A percentile compares a stretch with the other conserved stretches of the same genome.
Evolutionary conservation across 37 sponge, comb jelly and placozoan genomes (phyloP).

Genomic region (Chondrilla cf. caribensis): DNA sequence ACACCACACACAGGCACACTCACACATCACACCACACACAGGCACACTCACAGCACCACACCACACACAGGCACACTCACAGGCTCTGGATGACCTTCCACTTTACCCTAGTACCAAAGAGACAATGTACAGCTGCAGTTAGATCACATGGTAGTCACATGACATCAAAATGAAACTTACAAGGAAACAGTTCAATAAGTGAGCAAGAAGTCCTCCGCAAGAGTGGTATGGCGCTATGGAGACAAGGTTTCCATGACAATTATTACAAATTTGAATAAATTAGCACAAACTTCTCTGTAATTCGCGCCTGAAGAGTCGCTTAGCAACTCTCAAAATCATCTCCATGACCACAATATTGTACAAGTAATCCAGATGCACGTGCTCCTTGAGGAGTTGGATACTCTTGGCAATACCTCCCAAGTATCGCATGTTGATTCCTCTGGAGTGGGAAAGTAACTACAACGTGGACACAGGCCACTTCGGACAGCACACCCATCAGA

Average conservation of each 20-base stretch:
- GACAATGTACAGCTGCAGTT: too few relatives aligned
- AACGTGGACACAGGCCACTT: too few relatives aligned
- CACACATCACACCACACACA: slow-evolving; percentile 21
- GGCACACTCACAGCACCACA: not conserved
- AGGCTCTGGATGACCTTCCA: not conserved
- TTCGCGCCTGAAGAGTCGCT: slow-evolving; percentile 54
- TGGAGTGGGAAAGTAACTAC: not conserved
- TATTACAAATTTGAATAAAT: not conserved
- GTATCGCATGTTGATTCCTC: slow-evolving; percentile 97
- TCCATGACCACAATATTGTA: slow-evolving; percentile 55
- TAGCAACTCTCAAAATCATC: slow-evolving; percentile 80
- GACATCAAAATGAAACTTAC: slow-evolving; percentile 6
- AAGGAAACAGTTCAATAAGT: slow-evolving; percentile 85
- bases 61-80: not conserved
- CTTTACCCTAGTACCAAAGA: not conserved
- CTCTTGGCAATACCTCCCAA: slow-evolving; percentile 68
- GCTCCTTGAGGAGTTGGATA: not conserved
- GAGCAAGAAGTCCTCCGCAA: slow-evolving; percentile 48
- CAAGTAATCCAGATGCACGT: slow-evolving; percentile 62
- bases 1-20: not conserved
- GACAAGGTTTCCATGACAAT: too few relatives aligned
- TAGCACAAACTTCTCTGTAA: slow-evolving; percentile 51
- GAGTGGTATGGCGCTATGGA: slow-evolving; percentile 42
- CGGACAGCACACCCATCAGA: too few relatives aligned
- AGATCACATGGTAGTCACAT: not conserved